These are phyloP conservation scores for Dasyurus viverrinus DNA, from an alignment of 2,113 vertebrate genomes.

Conservation along the genomic window DNA sequence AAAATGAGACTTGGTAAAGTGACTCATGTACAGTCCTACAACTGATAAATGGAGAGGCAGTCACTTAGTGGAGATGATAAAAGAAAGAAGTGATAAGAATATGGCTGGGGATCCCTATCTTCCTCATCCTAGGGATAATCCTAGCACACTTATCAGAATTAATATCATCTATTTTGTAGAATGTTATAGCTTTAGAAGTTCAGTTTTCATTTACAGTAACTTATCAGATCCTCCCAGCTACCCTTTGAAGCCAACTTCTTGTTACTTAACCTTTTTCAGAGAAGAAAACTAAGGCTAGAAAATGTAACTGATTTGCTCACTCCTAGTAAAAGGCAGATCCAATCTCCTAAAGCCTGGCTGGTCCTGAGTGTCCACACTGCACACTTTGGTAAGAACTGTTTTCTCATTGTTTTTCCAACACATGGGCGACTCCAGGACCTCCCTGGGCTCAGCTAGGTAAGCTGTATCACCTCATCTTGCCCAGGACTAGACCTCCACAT, in stretches of 20 bases:
- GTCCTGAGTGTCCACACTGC: background rate
- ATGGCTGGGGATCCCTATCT: background rate
- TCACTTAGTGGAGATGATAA: background rate
- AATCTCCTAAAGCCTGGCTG: background rate
- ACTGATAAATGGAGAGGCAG: background rate
- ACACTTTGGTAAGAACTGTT: background rate
- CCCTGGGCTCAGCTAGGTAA: background rate
- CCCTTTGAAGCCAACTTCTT: background rate
- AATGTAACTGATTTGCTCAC: background rate
- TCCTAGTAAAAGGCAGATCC: background rate
- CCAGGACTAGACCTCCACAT: background rate
- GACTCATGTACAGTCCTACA: background rate
- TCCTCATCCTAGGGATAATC: background rate
- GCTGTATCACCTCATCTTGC: background rate
- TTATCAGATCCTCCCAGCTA: background rate
- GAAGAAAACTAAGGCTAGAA: background rate
- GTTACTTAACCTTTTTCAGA: background rate
- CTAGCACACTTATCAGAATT: background rate
- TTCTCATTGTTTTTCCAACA: background rate
- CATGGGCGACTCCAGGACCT: background rate
- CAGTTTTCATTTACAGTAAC: background rate
- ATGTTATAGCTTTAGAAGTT: background rate
- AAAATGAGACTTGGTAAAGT: background rate
- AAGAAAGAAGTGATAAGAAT: background rate
- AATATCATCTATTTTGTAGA: background rate